Conservation (phyloP, 2,113 vertebrate genomes). For the Gymnobelideus leadbeateri region DNA sequence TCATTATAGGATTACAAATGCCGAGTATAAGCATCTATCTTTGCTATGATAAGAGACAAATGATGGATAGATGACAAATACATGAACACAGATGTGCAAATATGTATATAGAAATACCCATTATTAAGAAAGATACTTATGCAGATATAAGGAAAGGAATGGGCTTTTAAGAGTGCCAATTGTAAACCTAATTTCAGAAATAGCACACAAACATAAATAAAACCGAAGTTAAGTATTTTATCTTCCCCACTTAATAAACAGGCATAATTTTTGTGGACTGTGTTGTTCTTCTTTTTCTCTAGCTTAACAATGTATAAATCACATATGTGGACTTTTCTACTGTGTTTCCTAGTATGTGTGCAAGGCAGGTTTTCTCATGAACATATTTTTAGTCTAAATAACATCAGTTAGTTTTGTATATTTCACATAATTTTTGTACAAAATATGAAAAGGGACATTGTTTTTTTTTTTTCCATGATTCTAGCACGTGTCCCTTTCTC, state of each 20-base stretch:
- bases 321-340: too few species aligned
- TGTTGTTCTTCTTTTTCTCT: not conserved
- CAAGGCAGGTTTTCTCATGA: not conserved
- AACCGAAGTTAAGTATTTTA: not conserved
- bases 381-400: not conserved
- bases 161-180: not conserved
- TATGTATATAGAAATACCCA: not conserved
- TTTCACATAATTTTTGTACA: not conserved
- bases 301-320: too few species aligned
- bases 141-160: not conserved
- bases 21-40: not conserved
- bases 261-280: not conserved
- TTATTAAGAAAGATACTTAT: not conserved
- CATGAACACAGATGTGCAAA: not conserved
- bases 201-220: not conserved
- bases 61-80: not conserved
- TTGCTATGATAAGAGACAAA: not conserved
- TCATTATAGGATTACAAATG: not conserved
- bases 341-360: not conserved
- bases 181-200: not conserved
- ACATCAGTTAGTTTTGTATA: not conserved
- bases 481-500: not conserved
- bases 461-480: not conserved
- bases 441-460: not conserved
- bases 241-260: not conserved